A percentile compares a stretch with the other conserved stretches of the same genome.
Conservation (phyloP, 2,797 vertebrate genomes). For the Eurystomus glaucurus region DNA sequence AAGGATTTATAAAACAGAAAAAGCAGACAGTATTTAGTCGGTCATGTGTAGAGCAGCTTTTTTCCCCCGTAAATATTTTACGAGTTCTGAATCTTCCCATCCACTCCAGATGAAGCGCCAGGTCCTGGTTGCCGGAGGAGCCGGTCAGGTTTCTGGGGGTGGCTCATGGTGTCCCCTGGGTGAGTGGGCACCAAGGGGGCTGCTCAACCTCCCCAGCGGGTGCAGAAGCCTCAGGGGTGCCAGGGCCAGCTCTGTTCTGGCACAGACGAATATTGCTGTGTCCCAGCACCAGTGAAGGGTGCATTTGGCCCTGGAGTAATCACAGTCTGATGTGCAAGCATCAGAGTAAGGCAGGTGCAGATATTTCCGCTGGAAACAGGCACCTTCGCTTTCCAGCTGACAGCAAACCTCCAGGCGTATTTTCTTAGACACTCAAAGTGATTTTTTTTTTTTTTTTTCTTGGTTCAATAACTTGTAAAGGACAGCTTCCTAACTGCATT, state of each 20-base stretch:
- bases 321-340: neutral
- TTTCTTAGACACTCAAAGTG: conserved; percentile 2
- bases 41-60: accelerated
- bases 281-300: neutral
- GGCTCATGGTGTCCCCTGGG: accelerated
- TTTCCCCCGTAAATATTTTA: neutral
- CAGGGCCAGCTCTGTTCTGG: neutral
- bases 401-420: conserved; percentile 28
- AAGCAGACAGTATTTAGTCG: neutral
- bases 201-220: neutral
- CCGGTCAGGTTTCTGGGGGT: accelerated
- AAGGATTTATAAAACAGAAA: neutral
- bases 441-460: neutral
- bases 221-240: accelerated
- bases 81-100: accelerated
- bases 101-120: accelerated
- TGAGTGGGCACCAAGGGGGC: neutral
- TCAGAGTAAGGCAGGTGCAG: neutral
- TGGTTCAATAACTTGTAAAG: conserved; percentile 67
- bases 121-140: accelerated
- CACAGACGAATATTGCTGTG: neutral
- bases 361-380: neutral
- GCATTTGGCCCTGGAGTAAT: neutral
- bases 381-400: neutral
- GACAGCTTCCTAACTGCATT: conserved; percentile 55